phyloP scores from a whole-genome alignment of 2,113 vertebrate species.

The Lynx canadensis region DNA sequence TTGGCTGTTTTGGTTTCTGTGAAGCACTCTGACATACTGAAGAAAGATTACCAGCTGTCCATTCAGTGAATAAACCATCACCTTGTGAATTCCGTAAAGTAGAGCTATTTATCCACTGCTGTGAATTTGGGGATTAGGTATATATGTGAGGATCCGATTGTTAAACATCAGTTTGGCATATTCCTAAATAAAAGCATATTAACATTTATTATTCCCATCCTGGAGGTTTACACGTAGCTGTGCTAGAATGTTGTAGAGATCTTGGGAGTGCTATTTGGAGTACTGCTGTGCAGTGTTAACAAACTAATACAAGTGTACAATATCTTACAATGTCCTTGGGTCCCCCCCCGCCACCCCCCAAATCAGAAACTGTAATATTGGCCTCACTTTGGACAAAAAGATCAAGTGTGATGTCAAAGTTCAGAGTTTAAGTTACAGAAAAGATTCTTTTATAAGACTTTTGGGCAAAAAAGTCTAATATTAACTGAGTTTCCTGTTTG shows the following conservation, averaged over 20 bases:
- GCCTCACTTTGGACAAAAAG: conserved; percentile 42
- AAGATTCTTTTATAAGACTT: conserved; percentile 44
- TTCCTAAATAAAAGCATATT: conserved; percentile 13
- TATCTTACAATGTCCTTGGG: neutral
- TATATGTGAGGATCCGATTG: neutral
- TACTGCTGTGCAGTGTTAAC: neutral
- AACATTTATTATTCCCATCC: neutral
- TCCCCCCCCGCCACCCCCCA: too few relatives aligned
- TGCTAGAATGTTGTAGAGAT: conserved; percentile 37
- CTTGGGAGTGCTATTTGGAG: conserved; percentile 5
- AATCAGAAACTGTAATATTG: conserved; percentile 40
- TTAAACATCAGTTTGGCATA: conserved; percentile 22
- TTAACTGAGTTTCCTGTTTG: conserved; percentile 45
- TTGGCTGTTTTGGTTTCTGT: conserved; percentile 50
- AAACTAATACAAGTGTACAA: conserved; percentile 12
- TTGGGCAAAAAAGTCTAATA: neutral
- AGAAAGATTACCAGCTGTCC: conserved; percentile 6
- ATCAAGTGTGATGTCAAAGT: conserved; percentile 42
- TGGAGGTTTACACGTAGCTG: neutral
- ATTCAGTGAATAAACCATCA: conserved; percentile 43
- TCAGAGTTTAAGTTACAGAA: conserved; percentile 51
- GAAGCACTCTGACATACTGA: neutral
- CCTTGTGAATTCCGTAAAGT: neutral
- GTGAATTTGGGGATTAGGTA: conserved; percentile 2
- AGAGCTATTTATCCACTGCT: neutral